A percentile compares a stretch with the other conserved stretches of the same genome.
Conservation (phyloP, 2,113 vertebrate genomes). For the rat (Rattus norvegicus) region DNA sequence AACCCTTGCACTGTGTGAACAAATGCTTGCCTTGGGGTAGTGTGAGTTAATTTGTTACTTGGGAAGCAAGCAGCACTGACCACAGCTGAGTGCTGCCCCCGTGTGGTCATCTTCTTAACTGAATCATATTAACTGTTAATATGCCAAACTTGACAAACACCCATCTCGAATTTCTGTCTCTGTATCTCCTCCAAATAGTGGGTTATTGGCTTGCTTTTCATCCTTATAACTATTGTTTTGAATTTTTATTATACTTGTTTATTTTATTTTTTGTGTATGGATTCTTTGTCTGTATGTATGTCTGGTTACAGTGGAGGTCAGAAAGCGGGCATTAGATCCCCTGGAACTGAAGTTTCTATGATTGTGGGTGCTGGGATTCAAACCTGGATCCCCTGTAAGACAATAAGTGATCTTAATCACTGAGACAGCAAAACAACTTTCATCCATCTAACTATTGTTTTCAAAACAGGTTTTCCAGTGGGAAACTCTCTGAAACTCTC, state of each 20-base stretch:
- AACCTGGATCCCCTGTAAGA: background rate
- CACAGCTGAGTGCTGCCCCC: background rate
- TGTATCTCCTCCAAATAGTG: background rate
- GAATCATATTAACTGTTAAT: background rate
- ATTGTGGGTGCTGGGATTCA: background rate
- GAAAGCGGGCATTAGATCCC: background rate
- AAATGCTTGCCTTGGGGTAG: background rate
- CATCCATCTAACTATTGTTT: background rate
- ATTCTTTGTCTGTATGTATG: background rate
- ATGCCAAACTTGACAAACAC: background rate
- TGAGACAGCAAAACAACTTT: background rate
- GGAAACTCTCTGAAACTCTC: background rate
- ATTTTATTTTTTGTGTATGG: background rate
- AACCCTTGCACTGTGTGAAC: background rate
- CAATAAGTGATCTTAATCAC: background rate
- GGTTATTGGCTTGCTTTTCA: background rate
- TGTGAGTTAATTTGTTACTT: background rate
- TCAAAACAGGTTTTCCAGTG: background rate
- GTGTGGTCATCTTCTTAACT: background rate
- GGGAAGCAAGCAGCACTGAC: rapidly evolving
- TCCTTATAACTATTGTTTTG: background rate
- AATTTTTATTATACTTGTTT: background rate
- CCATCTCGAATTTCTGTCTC: background rate
- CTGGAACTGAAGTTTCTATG: background rate
- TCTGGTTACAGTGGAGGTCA: background rate